Conservation (phyloP, 2,113 vertebrate genomes). For the Procavia capensis region DNA sequence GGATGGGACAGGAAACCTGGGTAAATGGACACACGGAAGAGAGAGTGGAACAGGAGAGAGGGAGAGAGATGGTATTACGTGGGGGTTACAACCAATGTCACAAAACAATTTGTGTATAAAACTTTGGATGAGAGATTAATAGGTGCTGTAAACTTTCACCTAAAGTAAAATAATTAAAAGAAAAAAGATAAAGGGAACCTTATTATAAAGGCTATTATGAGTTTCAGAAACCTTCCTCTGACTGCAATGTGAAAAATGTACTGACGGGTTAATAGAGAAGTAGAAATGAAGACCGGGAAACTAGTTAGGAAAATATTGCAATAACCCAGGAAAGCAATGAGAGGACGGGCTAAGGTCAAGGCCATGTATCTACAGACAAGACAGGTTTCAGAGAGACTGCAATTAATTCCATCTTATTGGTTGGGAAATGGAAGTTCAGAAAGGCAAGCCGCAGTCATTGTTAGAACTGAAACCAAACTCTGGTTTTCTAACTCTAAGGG, state of each 20-base stretch:
- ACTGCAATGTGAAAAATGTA: neutral
- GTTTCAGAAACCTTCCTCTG: neutral
- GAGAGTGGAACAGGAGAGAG: too few relatives aligned
- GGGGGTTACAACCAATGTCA: too few relatives aligned
- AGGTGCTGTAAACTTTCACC: too few relatives aligned
- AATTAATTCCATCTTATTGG: neutral
- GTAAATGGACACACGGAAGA: too few relatives aligned
- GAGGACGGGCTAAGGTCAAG: neutral
- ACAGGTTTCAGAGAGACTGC: neutral
- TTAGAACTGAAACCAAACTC: neutral
- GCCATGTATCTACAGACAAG: accelerated
- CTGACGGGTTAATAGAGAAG: neutral
- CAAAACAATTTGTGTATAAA: too few relatives aligned
- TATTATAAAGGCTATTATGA: neutral
- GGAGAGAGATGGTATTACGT: too few relatives aligned
- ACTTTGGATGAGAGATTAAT: too few relatives aligned
- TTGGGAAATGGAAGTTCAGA: neutral
- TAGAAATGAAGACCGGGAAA: neutral
- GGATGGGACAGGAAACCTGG: too few relatives aligned
- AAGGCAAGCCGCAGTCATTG: neutral
- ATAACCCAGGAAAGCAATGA: neutral
- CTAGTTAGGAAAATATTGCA: neutral
- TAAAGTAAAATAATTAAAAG: too few relatives aligned
- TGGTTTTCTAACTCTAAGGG: neutral
- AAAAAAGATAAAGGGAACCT: too few relatives aligned